These are phyloP conservation scores for Iguana delicatissima DNA, from an alignment of 2,797 vertebrate genomes.

Conservation along the genomic window DNA sequence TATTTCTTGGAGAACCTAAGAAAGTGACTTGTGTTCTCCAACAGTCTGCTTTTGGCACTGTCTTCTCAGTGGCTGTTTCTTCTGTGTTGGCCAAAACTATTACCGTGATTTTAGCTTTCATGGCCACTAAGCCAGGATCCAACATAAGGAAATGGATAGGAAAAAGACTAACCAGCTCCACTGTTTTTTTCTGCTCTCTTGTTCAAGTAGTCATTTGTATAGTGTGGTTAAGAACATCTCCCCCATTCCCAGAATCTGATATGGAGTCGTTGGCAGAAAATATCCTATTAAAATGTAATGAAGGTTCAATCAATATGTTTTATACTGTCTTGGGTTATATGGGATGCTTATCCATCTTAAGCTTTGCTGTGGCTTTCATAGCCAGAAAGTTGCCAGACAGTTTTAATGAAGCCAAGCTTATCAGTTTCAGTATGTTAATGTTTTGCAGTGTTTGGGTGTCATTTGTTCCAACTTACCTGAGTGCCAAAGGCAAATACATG, in stretches of 20 bases:
- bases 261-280: background rate
- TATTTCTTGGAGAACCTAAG: background rate
- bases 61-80: slow-evolving; percentile 10
- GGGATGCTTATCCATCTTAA: background rate
- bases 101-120: background rate
- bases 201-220: background rate
- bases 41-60: background rate
- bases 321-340: background rate
- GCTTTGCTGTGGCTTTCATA: background rate
- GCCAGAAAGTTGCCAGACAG: background rate
- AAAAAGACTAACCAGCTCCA: background rate
- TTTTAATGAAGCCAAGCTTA: slow-evolving; percentile 1
- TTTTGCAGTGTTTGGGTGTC: background rate
- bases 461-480: background rate
- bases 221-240: background rate
- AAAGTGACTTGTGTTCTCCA: background rate
- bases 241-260: background rate
- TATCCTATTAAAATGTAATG: slow-evolving; percentile 2
- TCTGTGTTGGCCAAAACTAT: background rate
- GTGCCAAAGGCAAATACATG: background rate
- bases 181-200: background rate
- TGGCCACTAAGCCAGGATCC: background rate
- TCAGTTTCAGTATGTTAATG: background rate
- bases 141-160: background rate
- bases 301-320: background rate